Evolutionary conservation across 2,113 vertebrate species (phyloP), one percentile per base, ranked within the genome.

Genomic region (Atrichornis clamosus): DNA sequence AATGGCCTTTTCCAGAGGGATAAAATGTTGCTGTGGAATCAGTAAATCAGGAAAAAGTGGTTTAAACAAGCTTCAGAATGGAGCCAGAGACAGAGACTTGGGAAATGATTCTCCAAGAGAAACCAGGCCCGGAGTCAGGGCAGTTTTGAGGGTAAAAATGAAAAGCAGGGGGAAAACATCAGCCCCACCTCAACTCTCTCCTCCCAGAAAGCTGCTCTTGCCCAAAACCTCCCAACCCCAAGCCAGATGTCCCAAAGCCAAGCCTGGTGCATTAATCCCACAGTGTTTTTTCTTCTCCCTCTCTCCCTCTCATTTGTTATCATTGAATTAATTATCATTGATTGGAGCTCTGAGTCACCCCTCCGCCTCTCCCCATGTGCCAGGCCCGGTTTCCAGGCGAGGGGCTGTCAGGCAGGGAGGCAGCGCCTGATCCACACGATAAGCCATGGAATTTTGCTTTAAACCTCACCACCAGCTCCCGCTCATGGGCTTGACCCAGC

Each of bases 301-400:
- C 63, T 83, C 79, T 67, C 70, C 33, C 49, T 75, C 69, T 77
- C 84, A 21, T 94, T 96, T 11, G 18, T 89, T 90, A 87, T 35
- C 94, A 88, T 77, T 94, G 92, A 95, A 90, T 96, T 96, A 93
- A 96, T 97, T 93, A 93, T 2, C 90, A 90, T 85, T 90, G 96
- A 95, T 88, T 94, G 93, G 93, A 93, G 90, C 93, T 93, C 91
- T 96, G 95, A 96, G 94, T 94, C 95, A 96, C 78, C 49, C 37
- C 83, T 12, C 37, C 2, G 15, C 83, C 90, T 77, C 85, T 46
- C n/a, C 76, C 81, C 65, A 0, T 22, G 84, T 49, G 78, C 91
- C 96, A 94, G 91, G 62, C 82, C 75, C 4, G 2, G 27, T 13
- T 90, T 55, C 55, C 93, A 84, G 69, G 78, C 44, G 3, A 84